A percentile compares a stretch with the other conserved stretches of the same genome.
phyloP scores from a whole-genome alignment of 2,797 vertebrate genomes.

The Botia almorhae region DNA sequence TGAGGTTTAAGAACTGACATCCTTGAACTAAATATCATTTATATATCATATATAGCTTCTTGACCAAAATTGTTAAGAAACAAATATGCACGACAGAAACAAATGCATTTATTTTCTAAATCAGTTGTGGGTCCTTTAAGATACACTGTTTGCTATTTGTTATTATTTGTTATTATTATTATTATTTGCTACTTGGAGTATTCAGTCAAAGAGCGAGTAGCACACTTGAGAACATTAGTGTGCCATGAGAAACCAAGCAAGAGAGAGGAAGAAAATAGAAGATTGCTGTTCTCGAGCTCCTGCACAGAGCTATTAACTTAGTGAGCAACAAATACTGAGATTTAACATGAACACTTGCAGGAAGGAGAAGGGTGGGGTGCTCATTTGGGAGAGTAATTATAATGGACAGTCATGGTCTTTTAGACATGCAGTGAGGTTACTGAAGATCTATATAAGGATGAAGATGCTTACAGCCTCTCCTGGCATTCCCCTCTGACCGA shows the following conservation, averaged over 20 bases:
- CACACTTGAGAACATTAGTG: conserved; percentile 8
- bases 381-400: conserved; percentile 51
- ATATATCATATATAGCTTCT: too few species aligned
- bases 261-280: conserved; percentile 18
- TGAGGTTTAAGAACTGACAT: neutral
- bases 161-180: too few species aligned
- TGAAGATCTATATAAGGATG: neutral
- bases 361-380: conserved; percentile 27
- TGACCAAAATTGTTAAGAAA: neutral
- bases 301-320: neutral
- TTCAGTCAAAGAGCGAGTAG: conserved; percentile 5
- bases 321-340: conserved; percentile 12
- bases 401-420: conserved; percentile 38
- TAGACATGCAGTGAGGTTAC: neutral
- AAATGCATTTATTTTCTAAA: neutral
- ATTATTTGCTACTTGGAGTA: too few species aligned
- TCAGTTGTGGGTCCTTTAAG: neutral
- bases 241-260: neutral
- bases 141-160: conserved; percentile 17
- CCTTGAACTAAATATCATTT: neutral
- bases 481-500: conserved; percentile 92
- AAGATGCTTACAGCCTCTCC: conserved; percentile 91
- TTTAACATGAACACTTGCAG: neutral
- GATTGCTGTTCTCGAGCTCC: neutral
- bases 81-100: conserved; percentile 17